Evolutionary conservation across 2,797 vertebrate genomes (phyloP).

Genomic region (Phaenicophaeus curvirostris): DNA sequence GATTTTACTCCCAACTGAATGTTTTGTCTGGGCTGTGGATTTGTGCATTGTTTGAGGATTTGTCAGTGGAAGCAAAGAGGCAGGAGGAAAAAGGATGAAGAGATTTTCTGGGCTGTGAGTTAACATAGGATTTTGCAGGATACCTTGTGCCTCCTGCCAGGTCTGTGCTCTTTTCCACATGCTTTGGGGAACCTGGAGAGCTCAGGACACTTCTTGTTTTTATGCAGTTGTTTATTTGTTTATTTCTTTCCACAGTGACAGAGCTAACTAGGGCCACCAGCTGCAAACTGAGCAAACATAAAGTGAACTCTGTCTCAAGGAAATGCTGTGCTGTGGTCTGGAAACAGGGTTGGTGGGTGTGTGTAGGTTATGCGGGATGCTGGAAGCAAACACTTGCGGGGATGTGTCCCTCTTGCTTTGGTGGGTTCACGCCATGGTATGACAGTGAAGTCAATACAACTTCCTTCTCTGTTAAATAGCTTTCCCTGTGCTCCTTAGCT

Average conservation of each 20-base stretch:
- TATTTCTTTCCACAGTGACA: neutral
- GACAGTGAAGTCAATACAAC: neutral
- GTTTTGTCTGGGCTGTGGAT: neutral
- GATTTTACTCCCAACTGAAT: neutral
- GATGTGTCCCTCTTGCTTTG: neutral
- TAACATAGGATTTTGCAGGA: neutral
- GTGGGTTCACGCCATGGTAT: neutral
- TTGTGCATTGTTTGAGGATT: neutral
- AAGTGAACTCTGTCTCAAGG: neutral
- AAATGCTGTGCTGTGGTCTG: neutral
- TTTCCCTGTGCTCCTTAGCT: neutral
- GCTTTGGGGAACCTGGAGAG: neutral
- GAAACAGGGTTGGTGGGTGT: neutral
- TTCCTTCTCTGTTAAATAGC: neutral
- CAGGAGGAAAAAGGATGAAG: neutral
- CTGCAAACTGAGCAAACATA: neutral
- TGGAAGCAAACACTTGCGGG: neutral
- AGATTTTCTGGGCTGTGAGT: neutral
- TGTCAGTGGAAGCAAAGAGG: neutral
- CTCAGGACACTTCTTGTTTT: neutral
- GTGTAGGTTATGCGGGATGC: accelerated
- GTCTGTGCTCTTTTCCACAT: neutral
- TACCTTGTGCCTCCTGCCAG: neutral
- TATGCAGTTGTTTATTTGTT: accelerated
- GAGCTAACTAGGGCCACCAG: neutral